Evolutionary conservation across 2,797 vertebrate genomes (phyloP), one percentile per base, ranked within the genome.

Genomic region (Typhlichthys eigenmanni): DNA sequence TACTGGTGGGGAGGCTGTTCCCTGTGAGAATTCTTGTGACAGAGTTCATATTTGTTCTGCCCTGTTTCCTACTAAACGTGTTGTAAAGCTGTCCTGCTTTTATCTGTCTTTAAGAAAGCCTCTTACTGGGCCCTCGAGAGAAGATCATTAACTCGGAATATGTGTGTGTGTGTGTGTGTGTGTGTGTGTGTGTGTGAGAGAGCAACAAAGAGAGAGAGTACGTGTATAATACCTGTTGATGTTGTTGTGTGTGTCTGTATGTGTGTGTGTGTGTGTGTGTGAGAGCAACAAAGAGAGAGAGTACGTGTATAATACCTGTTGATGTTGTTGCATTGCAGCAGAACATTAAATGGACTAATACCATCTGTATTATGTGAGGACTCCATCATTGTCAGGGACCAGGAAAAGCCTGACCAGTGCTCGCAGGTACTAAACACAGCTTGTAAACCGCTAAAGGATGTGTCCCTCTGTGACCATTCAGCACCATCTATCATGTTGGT

Each of bases 131-230:
- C 56, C 19, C 50, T 59, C 43, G 19, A 74, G 60, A 75, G 62
- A 66, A 85, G 75, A 75, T 84, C 76, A 81, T 81, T 84, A 85
- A 84, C 75, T 66, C 60, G 72, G 67, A 76, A 76, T 66, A 69
- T 11, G 66, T 59, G 65, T 69, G 54, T 57, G n/a, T 62, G 38
- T 68, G 46, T 48, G 55, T n/a, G 66, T 38, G 19, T 62, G 66
- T 56, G 55, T 47, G 46, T 58, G 64, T n/a, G 58, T 79, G 74
- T 81, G 61, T 52, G 34, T 67, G 19, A 58, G 54, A 58, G 53
- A 43, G 5, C 64, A 47, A 32, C 2, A 14, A n/a, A 51, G 32
- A 10, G 14, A 47, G 49, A 69, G 47, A 14, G 14, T 24, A 46
- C 11, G 4, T 32, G 11, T 12, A 13, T 50, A 11, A n/a, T 56